Evolutionary conservation across 2,797 vertebrate genomes (phyloP), one percentile per base, ranked within the genome.

Genomic region (Denticeps clupeoides): DNA sequence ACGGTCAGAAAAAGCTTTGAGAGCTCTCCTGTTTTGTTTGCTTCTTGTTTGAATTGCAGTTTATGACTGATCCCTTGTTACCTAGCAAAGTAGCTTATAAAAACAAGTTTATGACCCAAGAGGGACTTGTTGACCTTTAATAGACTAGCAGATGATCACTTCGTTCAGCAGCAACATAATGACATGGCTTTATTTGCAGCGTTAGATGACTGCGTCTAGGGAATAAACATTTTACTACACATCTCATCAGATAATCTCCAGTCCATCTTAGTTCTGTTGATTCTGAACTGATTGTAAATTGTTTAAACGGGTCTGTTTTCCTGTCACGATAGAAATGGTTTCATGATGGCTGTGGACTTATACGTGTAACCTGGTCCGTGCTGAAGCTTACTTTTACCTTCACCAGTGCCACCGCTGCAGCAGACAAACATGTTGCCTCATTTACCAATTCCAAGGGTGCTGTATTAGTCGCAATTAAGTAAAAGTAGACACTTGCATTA

Each of bases 71-170:
- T 27, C 42, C 27, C 37, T 49, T 47, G 47, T 56, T 49, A 24
- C 49, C 31, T 42, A 43, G 29, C 47, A 55, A 51, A 56, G 48
- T 45, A 41, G 29, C 45, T 51, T 48, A 46, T 57, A 52, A 63
- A 53, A 48, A 37, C 10, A 15, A 38, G 49, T 62, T 62, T 52
- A 59, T 43, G 45, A 50, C 54, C 45, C 45, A 29, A 27, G 41
- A 29, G 49, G 55, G 45, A 47, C 26, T 40, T 31, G 47, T 66
- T 60, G 38, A 66, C 48, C 48, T 57, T 57, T 57, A 55, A 66
- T 44, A 45, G 49, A 37, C 33, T 15, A 3, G 18, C 25, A 12
- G 25, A 11, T 28, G 29, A 29, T 29, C 28, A 29, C 28, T 4
- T 24, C 7, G 24, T 4, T 4, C 25, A 24, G 24, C 24, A 25